Evolutionary conservation across 2,797 vertebrate species (phyloP).

Genomic region (Neoniphon sammara): DNA sequence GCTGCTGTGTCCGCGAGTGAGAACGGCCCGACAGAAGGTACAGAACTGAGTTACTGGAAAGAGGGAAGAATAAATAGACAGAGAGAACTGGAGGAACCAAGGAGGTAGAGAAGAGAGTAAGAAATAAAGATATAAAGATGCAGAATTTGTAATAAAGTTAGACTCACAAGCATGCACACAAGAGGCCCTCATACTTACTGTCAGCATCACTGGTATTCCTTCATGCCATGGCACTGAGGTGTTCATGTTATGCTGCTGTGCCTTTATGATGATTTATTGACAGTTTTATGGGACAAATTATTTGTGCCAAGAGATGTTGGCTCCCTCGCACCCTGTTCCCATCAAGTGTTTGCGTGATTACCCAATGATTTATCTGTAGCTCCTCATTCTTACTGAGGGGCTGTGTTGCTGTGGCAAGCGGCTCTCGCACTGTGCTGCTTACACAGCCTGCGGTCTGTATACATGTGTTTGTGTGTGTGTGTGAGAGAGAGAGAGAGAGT

Average conservation of each 20-base stretch:
- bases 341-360: constrained; percentile 13
- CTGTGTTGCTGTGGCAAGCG: constrained; percentile 14
- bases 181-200: constrained; percentile 3
- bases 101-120: background rate
- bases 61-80: background rate
- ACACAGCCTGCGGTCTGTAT: constrained; percentile 18
- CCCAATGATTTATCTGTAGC: constrained; percentile 13
- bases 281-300: constrained; percentile 39
- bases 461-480: constrained; percentile 33
- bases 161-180: background rate
- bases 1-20: constrained; percentile 92
- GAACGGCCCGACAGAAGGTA: constrained; percentile 92
- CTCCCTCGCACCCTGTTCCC: constrained; percentile 9
- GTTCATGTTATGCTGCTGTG: background rate
- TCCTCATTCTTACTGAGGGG: constrained; percentile 9
- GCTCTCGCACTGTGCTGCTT: constrained; percentile 19
- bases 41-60: constrained; percentile 33
- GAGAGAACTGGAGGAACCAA: background rate
- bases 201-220: constrained; percentile 18
- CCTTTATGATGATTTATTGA: constrained; percentile 6
- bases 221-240: background rate
- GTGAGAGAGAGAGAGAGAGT: constrained; percentile 10
- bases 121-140: constrained; percentile 17
- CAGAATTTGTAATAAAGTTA: background rate
- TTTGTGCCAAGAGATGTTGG: constrained; percentile 12